Evolutionary conservation across 2,888 invertebrate genomes (phyloP).

Genomic region (Agriopis aurantiaria): DNA sequence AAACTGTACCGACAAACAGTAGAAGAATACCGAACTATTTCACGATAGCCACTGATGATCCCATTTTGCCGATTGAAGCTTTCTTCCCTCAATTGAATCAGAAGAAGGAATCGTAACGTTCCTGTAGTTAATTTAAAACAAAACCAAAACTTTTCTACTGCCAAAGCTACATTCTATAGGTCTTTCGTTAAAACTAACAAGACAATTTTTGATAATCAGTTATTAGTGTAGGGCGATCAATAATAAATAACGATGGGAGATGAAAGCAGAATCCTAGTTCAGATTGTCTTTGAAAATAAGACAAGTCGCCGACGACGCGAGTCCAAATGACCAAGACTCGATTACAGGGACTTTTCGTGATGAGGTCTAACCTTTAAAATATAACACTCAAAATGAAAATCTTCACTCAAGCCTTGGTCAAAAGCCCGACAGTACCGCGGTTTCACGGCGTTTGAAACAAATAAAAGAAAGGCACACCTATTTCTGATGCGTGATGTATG

Average conservation of each 20-base stretch:
- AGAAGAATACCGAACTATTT: constrained; percentile 89
- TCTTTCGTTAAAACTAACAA: constrained; percentile 34
- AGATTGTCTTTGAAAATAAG: background rate
- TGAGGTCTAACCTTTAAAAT: too few species aligned
- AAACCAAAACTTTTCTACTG: constrained; percentile 79
- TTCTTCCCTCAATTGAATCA: constrained; percentile 91
- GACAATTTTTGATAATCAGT: constrained; percentile 28
- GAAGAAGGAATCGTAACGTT: constrained; percentile 84
- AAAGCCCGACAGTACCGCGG: too few species aligned
- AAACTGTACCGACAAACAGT: constrained; percentile 88
- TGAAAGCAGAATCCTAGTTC: background rate
- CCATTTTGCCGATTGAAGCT: constrained; percentile 92
- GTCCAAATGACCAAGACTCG: too few species aligned
- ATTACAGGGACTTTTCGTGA: too few species aligned
- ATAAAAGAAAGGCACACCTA: too few species aligned
- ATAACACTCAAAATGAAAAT: too few species aligned
- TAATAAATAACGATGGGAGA: background rate
- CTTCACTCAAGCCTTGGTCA: too few species aligned
- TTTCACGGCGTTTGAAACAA: too few species aligned
- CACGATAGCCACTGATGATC: constrained; percentile 92
- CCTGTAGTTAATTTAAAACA: constrained; percentile 57
- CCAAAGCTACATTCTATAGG: constrained; percentile 69
- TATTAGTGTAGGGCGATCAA: background rate
- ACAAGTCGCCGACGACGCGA: background rate
- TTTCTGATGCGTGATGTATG: too few species aligned